Conservation (phyloP, 2,888 invertebrate species). For the Noctuana brunneofusca region DNA sequence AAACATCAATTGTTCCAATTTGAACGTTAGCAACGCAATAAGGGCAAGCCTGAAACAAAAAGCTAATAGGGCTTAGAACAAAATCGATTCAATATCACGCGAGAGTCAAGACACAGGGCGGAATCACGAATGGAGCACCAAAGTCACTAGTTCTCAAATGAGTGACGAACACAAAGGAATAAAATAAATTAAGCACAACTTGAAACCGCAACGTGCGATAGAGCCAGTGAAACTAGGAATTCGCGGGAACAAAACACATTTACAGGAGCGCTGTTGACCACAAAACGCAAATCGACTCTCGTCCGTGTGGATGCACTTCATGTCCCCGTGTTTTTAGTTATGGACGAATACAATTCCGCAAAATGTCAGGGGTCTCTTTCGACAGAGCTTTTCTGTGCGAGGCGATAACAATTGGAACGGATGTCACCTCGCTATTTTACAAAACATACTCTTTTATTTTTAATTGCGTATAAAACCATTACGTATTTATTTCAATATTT, state of each 20-base stretch:
- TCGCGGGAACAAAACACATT: constrained; percentile 36
- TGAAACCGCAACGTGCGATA: constrained; percentile 23
- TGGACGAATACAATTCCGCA: constrained; percentile 29
- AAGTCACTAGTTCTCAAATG: constrained; percentile 7
- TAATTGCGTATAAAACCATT: no score
- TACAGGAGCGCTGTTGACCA: constrained; percentile 39
- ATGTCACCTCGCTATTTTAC: constrained; percentile 2
- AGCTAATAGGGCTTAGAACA: constrained; percentile 3
- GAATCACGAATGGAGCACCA: constrained; percentile 3
- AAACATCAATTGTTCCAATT: constrained; percentile 4
- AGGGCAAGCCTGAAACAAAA: not conserved
- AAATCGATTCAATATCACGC: constrained; percentile 7
- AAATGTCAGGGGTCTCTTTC: constrained; percentile 25
- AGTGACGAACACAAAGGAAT: constrained; percentile 16
- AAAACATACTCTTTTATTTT: not conserved
- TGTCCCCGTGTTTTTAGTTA: constrained; percentile 36
- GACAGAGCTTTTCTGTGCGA: constrained; percentile 17
- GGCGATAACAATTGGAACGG: constrained; percentile 19
- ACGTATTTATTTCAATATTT: no score
- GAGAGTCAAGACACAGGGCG: not conserved
- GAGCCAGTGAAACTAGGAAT: constrained; percentile 29
- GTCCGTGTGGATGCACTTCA: constrained; percentile 36
- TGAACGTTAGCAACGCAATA: not conserved
- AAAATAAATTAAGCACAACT: constrained; percentile 22
- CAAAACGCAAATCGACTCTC: constrained; percentile 44